Conservation (phyloP, 1,140 invertebrate genomes). For the Nasonia vitripennis region DNA sequence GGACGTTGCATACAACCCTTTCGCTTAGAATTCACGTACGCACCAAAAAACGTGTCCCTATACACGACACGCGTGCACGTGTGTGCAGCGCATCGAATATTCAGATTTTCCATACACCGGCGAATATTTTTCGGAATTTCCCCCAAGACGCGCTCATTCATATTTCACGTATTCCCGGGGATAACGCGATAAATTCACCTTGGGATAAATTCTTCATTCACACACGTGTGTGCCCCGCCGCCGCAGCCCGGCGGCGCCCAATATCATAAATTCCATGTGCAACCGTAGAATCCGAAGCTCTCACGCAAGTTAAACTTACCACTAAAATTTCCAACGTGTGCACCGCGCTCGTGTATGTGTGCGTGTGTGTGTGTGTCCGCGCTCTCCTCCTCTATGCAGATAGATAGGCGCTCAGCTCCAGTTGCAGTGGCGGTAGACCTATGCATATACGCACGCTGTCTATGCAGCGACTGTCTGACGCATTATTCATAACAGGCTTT, state of each 20-base stretch:
- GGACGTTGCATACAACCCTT: background rate
- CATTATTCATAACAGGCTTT: conserved; percentile 51
- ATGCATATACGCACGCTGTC: background rate
- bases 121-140: background rate
- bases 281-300: conserved; percentile 22
- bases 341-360: background rate
- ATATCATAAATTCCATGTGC: conserved; percentile 21
- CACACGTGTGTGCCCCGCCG: background rate
- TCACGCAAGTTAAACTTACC: conserved; percentile 31
- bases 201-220: conserved; percentile 26
- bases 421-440: background rate
- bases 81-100: background rate
- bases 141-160: background rate
- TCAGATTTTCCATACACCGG: background rate
- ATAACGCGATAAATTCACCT: conserved; percentile 6
- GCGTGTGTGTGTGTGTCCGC: background rate
- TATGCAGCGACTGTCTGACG: conserved; percentile 32
- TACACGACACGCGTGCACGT: background rate
- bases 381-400: background rate
- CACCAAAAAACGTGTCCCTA: background rate
- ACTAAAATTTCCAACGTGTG: conserved; percentile 20
- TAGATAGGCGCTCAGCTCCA: background rate
- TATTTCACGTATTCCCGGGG: background rate
- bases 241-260: background rate
- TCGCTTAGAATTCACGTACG: background rate